phyloP scores from a whole-genome alignment of 1,140 invertebrate genomes.

The Halesus radiatus region DNA sequence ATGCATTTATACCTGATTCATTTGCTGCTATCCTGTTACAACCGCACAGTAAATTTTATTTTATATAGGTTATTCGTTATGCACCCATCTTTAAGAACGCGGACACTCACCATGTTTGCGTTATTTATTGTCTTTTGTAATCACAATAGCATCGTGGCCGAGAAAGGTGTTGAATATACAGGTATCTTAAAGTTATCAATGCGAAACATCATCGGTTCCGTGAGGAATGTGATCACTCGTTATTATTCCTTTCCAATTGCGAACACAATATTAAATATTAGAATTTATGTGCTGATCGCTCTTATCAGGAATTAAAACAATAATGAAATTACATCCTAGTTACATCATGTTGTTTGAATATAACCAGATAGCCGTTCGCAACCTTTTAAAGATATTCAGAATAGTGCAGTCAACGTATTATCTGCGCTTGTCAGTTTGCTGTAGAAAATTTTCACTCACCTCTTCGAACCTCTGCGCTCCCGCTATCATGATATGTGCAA shows the following conservation, averaged over 20 bases:
- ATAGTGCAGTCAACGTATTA: background rate
- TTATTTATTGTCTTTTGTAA: constrained; percentile 30
- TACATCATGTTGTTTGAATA: too few species aligned
- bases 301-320: too few species aligned
- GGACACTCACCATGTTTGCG: background rate
- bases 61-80: constrained; percentile 16
- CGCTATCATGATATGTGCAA: background rate
- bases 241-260: background rate
- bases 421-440: background rate
- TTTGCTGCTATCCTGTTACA: constrained; percentile 40
- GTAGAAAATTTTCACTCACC: background rate
- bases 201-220: background rate
- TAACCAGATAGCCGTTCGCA: too few species aligned
- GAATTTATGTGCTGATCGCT: too few species aligned
- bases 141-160: background rate
- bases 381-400: background rate
- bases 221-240: background rate
- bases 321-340: too few species aligned
- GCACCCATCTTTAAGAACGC: background rate
- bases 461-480: background rate
- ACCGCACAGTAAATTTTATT: constrained; percentile 31
- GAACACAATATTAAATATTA: background rate
- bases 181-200: constrained; percentile 10
- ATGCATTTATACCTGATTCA: constrained; percentile 33
- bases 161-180: constrained; percentile 23